phyloP scores from a whole-genome alignment of 1,140 invertebrate genomes.

The Camponotus pennsylvanicus region DNA sequence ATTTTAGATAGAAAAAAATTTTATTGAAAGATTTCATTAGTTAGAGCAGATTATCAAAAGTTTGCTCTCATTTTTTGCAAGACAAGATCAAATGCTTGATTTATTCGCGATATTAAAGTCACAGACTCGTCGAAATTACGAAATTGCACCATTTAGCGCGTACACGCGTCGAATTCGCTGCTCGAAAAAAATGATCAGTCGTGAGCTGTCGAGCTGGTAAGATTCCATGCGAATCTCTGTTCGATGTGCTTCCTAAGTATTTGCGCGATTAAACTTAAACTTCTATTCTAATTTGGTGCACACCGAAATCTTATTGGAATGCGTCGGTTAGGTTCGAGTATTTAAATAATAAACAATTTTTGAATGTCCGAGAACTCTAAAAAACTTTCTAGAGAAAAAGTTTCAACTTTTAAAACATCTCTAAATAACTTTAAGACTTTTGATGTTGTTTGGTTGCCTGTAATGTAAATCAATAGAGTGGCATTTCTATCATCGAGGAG shows the following conservation, averaged over 20 bases:
- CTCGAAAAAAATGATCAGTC: conserved; percentile 31
- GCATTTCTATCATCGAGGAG: not conserved
- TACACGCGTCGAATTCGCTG: conserved; percentile 6
- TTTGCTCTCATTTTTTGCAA: not conserved
- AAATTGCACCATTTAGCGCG: not conserved
- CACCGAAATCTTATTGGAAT: not conserved
- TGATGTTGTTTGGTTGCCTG: not conserved
- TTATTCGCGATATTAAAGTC: not conserved
- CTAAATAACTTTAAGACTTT: not conserved
- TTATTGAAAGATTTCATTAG: not conserved
- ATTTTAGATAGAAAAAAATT: not conserved
- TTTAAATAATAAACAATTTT: too few species aligned
- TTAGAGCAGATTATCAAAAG: not conserved
- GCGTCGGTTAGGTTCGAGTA: not conserved
- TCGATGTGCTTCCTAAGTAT: not conserved
- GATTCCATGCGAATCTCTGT: conserved; percentile 46
- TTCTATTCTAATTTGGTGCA: conserved; percentile 44
- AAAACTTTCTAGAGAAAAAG: not conserved
- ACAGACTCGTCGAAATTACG: not conserved
- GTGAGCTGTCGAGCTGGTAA: conserved; percentile 15
- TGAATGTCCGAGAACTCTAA: not conserved
- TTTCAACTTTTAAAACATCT: too few species aligned
- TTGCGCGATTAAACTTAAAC: conserved; percentile 48
- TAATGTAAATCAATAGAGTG: not conserved
- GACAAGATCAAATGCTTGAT: not conserved